phyloP scores from a whole-genome alignment of 2,888 invertebrate genomes.

The Mellilla xanthometata region DNA sequence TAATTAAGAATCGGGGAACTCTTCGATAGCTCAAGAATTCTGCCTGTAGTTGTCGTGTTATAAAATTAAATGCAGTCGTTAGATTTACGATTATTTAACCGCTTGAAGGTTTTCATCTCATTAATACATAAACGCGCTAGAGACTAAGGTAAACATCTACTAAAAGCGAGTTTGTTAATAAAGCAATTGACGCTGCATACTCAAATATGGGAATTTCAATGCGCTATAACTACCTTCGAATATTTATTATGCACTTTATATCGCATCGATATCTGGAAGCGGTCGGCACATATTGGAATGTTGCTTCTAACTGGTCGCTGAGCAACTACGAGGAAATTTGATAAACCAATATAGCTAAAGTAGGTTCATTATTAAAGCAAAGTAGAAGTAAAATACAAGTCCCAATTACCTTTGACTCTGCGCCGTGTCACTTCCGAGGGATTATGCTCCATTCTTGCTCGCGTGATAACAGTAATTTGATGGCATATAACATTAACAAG shows the following conservation, averaged over 20 bases:
- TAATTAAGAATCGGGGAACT: constrained; percentile 36
- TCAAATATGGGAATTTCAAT: not conserved
- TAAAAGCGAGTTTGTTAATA: constrained; percentile 29
- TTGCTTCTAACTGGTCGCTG: constrained; percentile 1
- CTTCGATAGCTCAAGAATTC: constrained; percentile 19
- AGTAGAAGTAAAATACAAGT: constrained; percentile 31
- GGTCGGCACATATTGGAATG: constrained; percentile 1
- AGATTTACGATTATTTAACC: constrained; percentile 1
- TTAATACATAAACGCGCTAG: not conserved
- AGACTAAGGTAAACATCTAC: constrained; percentile 1
- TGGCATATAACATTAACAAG: constrained; percentile 58
- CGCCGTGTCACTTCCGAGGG: constrained; percentile 48
- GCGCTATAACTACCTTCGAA: not conserved
- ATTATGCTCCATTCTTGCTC: constrained; percentile 52
- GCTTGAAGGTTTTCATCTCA: not conserved
- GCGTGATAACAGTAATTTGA: constrained; percentile 57
- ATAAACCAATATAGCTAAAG: constrained; percentile 32
- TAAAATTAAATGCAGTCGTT: not conserved
- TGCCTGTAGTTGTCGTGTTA: constrained; percentile 7
- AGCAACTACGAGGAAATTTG: constrained; percentile 12
- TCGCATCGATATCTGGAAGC: not conserved
- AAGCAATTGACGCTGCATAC: constrained; percentile 18
- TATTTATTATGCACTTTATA: not conserved
- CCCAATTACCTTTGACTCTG: constrained; percentile 44
- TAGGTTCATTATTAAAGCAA: constrained; percentile 31